These are phyloP conservation scores for Catocala nupta DNA, from an alignment of 2,888 invertebrate genomes.

Conservation along the genomic window DNA sequence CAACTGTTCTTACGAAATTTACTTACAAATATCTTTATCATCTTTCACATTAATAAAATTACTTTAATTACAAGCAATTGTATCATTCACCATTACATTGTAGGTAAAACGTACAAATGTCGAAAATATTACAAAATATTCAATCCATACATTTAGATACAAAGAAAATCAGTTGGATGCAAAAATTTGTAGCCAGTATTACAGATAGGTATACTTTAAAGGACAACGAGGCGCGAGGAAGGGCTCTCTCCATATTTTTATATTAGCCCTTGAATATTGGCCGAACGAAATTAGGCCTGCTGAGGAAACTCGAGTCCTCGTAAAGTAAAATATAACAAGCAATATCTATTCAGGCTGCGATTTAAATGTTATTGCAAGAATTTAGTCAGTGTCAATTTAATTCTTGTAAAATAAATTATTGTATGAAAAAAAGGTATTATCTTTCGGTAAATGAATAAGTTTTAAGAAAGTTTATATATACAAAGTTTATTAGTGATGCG, in stretches of 20 bases:
- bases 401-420: background rate
- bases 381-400: background rate
- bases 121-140: background rate
- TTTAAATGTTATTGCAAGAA: conserved; percentile 53
- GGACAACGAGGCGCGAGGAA: conserved; percentile 55
- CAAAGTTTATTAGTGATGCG: no score
- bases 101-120: no score
- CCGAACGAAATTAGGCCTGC: conserved; percentile 60
- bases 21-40: no score
- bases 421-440: no score
- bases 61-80: no score
- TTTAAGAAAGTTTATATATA: no score
- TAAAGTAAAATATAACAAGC: conserved; percentile 61
- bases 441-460: no score
- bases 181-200: conserved; percentile 47
- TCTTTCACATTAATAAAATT: no score
- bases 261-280: conserved; percentile 71
- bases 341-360: conserved; percentile 50
- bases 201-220: conserved; percentile 43
- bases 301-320: conserved; percentile 54
- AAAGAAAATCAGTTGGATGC: conserved; percentile 23
- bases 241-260: conserved; percentile 64
- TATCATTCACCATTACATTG: no score
- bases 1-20: no score
- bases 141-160: background rate